Base-by-base conservation (phyloP, 1,140 invertebrate species). In the Pemphigus obesinymphae region DNA sequence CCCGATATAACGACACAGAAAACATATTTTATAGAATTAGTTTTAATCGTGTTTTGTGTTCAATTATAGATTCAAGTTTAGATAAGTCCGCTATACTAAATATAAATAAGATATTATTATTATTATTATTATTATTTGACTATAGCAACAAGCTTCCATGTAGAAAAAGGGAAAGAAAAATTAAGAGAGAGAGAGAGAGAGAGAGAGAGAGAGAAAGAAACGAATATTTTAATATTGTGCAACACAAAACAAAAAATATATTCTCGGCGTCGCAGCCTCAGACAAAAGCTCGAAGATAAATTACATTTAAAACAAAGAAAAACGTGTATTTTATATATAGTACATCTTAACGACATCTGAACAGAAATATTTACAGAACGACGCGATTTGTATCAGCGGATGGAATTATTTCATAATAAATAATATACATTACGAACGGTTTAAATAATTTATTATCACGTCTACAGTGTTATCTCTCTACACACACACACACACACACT, bases 1-100 rank as follows among this genome's bases (percentile, higher is more conserved):
- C 1, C 20, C 1, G 13, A 15, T 7, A 23, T 45, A 26, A 45
- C 5, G 23, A 70, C 63, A 34, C 23, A 43, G 66, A 70, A 70
- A 13, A 48, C 31, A 72, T 73, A n/a, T n/a, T n/a, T 73, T 50
- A 73, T 73, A 73, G 70, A 50, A 73, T 73, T 73, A 73, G 70
- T 73, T 73, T 73, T 73, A 73, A 73, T 73, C 50, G 17, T 31
- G 40, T 73, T 73, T 73, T n/a, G n/a, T 73, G 70, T 73, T 73
- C 70, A 73, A 73, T 73, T 50, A 48, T 48, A 73, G 70, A 73
- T 73, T 73, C 10, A 50, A 73, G 3, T 73, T 34, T 11, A 50
- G 43, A 73, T 73, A 73, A 48, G 43, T 17, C 10, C 15, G 15
- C 5, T 34, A n/a, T n/a, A n/a, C n/a, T n/a, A n/a, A n/a, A n/a